A percentile compares a stretch with the other conserved stretches of the same genome.
Conservation (phyloP, 30 jellyfish, hydroid and myxozoan species). For the Aurelia aurita complex sp. Pacific region DNA sequence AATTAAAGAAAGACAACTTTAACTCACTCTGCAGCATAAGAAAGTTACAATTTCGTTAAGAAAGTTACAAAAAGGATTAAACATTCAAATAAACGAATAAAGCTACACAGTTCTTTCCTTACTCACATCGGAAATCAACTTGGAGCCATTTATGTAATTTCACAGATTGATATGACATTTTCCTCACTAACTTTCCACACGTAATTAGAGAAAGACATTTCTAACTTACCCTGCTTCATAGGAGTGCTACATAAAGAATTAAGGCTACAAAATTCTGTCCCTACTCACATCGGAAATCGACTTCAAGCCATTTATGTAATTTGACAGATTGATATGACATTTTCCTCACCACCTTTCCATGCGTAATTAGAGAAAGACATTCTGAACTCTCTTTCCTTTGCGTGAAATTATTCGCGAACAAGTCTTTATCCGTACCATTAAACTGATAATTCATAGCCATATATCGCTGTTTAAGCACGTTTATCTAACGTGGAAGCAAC, state of each 20-base stretch:
- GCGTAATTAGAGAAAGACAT: not conserved
- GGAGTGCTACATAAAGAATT: too few relatives aligned
- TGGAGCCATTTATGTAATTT: conserved; percentile 33
- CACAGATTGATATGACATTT: conserved; percentile 20
- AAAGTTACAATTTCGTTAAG: too few relatives aligned
- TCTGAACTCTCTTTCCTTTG: conserved; percentile 34
- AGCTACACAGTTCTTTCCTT: not conserved
- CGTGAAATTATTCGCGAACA: conserved; percentile 22
- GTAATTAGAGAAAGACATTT: not conserved
- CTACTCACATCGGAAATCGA: conserved; percentile 30
- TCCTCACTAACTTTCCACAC: conserved; percentile 11
- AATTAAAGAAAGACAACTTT: not conserved
- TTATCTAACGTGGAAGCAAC: too few relatives aligned
- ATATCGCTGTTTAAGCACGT: too few relatives aligned
- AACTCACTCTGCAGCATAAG: too few relatives aligned
- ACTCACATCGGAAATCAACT: conserved; percentile 20
- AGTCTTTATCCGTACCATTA: not conserved
- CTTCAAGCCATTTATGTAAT: conserved; percentile 40
- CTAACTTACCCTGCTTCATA: too few relatives aligned
- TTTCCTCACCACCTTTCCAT: conserved; percentile 24
- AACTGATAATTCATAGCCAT: too few relatives aligned
- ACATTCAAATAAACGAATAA: too few relatives aligned
- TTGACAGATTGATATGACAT: conserved; percentile 24
- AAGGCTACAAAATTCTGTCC: too few relatives aligned
- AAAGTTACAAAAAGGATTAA: too few relatives aligned